Conservation (phyloP, 2,888 invertebrate genomes). For the Trissolcus japonicus region DNA sequence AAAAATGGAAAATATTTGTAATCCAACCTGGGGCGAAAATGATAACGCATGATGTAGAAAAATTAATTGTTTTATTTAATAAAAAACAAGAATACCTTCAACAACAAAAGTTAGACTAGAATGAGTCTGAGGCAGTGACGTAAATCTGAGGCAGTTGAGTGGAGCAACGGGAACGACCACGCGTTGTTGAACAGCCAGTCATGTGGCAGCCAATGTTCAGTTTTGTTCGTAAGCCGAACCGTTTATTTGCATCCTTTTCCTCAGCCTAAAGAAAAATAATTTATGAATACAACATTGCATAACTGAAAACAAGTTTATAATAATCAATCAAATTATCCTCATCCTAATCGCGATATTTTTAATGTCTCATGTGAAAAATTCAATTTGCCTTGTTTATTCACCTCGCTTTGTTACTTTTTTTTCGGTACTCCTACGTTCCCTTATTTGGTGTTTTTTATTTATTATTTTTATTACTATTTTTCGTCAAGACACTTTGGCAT, state of each 20-base stretch:
- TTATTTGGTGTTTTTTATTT: not conserved
- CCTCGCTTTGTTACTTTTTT: slow-evolving; percentile 17
- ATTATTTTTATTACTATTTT: slow-evolving; percentile 2
- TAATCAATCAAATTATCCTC: slow-evolving; percentile 13
- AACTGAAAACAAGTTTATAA: slow-evolving; percentile 11
- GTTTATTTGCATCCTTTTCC: slow-evolving; percentile 57
- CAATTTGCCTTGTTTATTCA: slow-evolving; percentile 47
- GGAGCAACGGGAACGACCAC: slow-evolving; percentile 7
- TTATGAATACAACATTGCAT: slow-evolving; percentile 42
- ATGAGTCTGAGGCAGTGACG: slow-evolving; percentile 24
- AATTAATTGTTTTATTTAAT: slow-evolving; percentile 23
- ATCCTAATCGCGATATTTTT: slow-evolving; percentile 19
- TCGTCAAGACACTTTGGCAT: slow-evolving; percentile 18
- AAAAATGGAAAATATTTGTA: too few species aligned
- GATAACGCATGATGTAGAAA: slow-evolving; percentile 7
- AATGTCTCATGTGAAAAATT: slow-evolving; percentile 33
- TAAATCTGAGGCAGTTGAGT: slow-evolving; percentile 10
- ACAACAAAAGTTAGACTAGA: slow-evolving; percentile 30
- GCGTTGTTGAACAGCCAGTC: slow-evolving; percentile 60
- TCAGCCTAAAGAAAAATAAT: slow-evolving; percentile 67
- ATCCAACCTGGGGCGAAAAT: too few species aligned
- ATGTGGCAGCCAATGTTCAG: slow-evolving; percentile 61
- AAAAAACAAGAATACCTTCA: slow-evolving; percentile 30
- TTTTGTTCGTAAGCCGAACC: not conserved
- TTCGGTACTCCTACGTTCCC: not conserved